These are phyloP conservation scores for Petrolisthes cinctipes DNA, from an alignment of 2,888 invertebrate genomes.

Conservation along the genomic window DNA sequence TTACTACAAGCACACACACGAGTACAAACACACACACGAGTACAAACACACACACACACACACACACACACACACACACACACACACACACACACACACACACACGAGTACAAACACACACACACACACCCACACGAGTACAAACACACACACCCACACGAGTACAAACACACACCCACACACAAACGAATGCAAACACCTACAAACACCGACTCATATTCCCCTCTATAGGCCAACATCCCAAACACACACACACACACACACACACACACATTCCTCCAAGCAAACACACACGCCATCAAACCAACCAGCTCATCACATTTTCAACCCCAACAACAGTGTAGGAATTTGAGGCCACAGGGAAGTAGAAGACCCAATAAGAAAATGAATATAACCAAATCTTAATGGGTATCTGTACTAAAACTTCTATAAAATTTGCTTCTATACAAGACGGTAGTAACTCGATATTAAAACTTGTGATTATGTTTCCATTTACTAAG, in stretches of 20 bases:
- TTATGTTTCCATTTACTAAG: too few relatives aligned
- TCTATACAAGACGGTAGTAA: too few relatives aligned
- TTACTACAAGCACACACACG: slow-evolving; percentile 13
- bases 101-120: slow-evolving; percentile 9
- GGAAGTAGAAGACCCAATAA: too few relatives aligned
- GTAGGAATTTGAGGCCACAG: too few relatives aligned
- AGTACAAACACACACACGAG: slow-evolving; percentile 9
- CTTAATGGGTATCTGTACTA: too few relatives aligned
- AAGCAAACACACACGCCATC: slow-evolving; percentile 4
- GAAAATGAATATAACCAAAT: too few relatives aligned
- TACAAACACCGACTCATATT: background rate
- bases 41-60: slow-evolving; percentile 24
- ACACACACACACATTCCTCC: slow-evolving; percentile 14
- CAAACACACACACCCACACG: slow-evolving; percentile 1
- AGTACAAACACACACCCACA: slow-evolving; percentile 6
- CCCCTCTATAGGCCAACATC: background rate
- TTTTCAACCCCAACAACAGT: too few relatives aligned
- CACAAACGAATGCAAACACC: slow-evolving; percentile 21
- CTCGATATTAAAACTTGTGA: too few relatives aligned
- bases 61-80: slow-evolving; percentile 16
- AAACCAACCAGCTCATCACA: too few relatives aligned
- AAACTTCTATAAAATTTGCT: too few relatives aligned
- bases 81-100: slow-evolving; percentile 15
- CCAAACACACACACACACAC: background rate
- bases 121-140: slow-evolving; percentile 19